Evolutionary conservation across 2,113 vertebrate species (phyloP).

Genomic region (Urocitellus parryii): DNA sequence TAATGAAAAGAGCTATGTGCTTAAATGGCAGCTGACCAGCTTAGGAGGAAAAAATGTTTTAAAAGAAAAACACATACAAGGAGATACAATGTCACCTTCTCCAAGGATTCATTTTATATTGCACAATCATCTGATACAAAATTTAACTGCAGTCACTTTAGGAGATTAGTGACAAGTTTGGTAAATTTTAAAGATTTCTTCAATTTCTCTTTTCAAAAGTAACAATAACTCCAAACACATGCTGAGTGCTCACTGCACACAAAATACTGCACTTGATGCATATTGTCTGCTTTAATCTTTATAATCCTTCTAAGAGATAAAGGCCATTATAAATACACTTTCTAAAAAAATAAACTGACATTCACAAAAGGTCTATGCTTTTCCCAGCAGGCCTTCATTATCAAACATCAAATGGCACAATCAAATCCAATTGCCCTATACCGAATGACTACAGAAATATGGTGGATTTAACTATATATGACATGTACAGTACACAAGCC

Average conservation of each 20-base stretch:
- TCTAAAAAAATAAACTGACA: background rate
- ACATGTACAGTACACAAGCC: background rate
- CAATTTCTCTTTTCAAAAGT: background rate
- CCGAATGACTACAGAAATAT: background rate
- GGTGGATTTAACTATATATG: background rate
- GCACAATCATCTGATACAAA: background rate
- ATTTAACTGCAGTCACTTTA: background rate
- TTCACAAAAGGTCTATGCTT: background rate
- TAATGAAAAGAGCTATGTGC: constrained; percentile 10
- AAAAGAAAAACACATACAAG: background rate
- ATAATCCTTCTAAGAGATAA: background rate
- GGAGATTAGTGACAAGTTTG: background rate
- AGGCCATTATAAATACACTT: background rate
- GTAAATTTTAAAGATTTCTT: constrained; percentile 7
- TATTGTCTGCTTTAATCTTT: background rate
- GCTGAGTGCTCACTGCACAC: background rate
- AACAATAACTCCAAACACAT: background rate
- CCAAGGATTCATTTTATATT: background rate
- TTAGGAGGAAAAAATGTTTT: constrained; percentile 25
- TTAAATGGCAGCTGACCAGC: constrained; percentile 50
- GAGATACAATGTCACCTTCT: constrained; percentile 18
- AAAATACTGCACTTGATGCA: background rate
- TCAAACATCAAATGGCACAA: background rate
- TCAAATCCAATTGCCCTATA: background rate
- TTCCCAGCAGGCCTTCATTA: background rate